Base-by-base conservation (phyloP, 2,888 invertebrate genomes). In the Drosophila prolongata region DNA sequence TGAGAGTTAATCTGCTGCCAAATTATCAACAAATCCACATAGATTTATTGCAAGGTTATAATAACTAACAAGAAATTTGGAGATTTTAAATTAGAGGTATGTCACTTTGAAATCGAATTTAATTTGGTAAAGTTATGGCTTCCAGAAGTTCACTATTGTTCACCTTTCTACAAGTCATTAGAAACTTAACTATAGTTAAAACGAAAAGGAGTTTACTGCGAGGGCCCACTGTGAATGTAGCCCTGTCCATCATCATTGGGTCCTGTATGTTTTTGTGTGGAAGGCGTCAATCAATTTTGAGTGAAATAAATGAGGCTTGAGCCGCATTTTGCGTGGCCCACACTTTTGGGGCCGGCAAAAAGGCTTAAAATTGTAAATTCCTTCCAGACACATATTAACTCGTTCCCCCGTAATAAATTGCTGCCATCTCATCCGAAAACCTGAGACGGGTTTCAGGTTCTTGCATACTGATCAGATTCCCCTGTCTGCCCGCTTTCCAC, bases 291-390 rank as follows among this genome's bases (percentile, higher is more conserved):
- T 82, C 82, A 82, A 89, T 83, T 89, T 69, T 80, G 70, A 77
- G 75, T 69, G 66, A 82, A 89, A 87, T 86, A 82, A 82, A 89
- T 82, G 82, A 87, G 78, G 69, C 81, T 68, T 88, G 89, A 42
- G 60, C 65, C 40, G 49, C 60, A 54, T 55, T 62, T 73, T 65
- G 47, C 60, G 69, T 70, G 57, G 52, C 75, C 42, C n/a, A 34
- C 61, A 42, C 60, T 60, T 60, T 60, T 30, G 16, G 16, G 62
- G 62, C 35, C 50, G 49, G 13, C 43, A 8, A 44, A 71, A 82
- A 69, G 80, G 78, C 87, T 87, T 79, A 57, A 80, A 71, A 83
- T 53, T 74, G 47, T 58, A 59, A 38, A 54, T 55, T 49, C 65
- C 40, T 37, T 34, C 19, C 47, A 54, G 43, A 46, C 52, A 42